Conservation (phyloP, 2,888 invertebrate genomes). For the Volucella inanis region DNA sequence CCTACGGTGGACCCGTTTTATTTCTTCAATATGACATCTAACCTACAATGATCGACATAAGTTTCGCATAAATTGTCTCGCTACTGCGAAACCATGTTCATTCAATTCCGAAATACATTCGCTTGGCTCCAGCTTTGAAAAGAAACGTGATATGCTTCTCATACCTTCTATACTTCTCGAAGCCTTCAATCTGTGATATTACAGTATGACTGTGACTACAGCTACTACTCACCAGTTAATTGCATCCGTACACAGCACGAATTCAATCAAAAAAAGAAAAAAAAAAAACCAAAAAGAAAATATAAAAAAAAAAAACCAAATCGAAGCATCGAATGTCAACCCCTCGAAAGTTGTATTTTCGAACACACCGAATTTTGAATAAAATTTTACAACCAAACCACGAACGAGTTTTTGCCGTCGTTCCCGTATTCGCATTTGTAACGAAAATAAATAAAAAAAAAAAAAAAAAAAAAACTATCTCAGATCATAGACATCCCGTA, state of each 20-base stretch:
- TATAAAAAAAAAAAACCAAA: too few species aligned
- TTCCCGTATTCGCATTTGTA: background rate
- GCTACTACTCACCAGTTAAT: slow-evolving; percentile 60
- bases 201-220: slow-evolving; percentile 21
- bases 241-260: slow-evolving; percentile 72
- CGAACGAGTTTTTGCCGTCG: slow-evolving; percentile 31
- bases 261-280: slow-evolving; percentile 66
- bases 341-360: slow-evolving; percentile 42
- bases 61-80: slow-evolving; percentile 68
- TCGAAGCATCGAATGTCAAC: slow-evolving; percentile 56
- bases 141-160: slow-evolving; percentile 66
- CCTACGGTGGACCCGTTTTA: slow-evolving; percentile 32
- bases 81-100: slow-evolving; percentile 66
- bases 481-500: slow-evolving; percentile 33
- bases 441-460: slow-evolving; percentile 7
- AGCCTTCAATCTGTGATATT: slow-evolving; percentile 20
- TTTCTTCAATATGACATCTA: slow-evolving; percentile 64
- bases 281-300: background rate
- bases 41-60: slow-evolving; percentile 64
- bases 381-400: slow-evolving; percentile 72
- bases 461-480: slow-evolving; percentile 31
- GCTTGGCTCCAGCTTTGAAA: slow-evolving; percentile 29
- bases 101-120: slow-evolving; percentile 47
- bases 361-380: slow-evolving; percentile 53
- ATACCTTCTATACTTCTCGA: slow-evolving; percentile 30